Conservation (phyloP, 2,888 invertebrate species). For the Ormyrus thymus region DNA sequence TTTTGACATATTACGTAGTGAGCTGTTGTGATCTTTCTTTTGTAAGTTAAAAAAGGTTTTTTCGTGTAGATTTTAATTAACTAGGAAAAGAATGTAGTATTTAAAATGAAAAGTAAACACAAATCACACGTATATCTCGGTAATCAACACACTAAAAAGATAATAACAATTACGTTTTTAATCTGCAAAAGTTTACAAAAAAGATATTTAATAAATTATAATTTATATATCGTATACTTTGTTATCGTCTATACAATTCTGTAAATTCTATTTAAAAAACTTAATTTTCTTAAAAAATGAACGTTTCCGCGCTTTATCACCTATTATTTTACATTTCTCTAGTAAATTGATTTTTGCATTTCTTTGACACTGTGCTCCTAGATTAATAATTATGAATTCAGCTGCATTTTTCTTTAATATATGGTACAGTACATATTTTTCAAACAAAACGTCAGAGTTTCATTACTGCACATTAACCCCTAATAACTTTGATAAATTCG, state of each 20-base stretch:
- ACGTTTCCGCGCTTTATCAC: neutral
- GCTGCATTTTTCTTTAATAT: neutral
- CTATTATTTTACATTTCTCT: slow-evolving; percentile 27
- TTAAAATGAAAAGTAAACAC: no score
- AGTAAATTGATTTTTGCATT: slow-evolving; percentile 13
- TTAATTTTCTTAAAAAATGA: slow-evolving; percentile 2
- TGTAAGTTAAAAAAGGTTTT: no score
- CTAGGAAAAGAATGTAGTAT: no score
- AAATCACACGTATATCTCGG: no score
- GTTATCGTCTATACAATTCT: slow-evolving; percentile 4
- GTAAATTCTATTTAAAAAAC: slow-evolving; percentile 4
- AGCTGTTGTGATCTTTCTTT: no score
- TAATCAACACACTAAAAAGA: no score
- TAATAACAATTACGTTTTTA: no score
- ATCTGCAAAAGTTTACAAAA: neutral
- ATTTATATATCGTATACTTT: slow-evolving; percentile 7
- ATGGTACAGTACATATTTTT: slow-evolving; percentile 3
- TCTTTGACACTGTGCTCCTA: slow-evolving; percentile 25
- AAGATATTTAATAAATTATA: neutral
- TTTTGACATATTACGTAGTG: no score
- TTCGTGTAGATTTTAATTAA: no score
- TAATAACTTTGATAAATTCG: slow-evolving; percentile 33
- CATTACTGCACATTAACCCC: slow-evolving; percentile 22
- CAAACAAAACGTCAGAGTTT: neutral
- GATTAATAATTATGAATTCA: slow-evolving; percentile 23